phyloP scores from a whole-genome alignment of 2,797 vertebrate species.

The Intellagama lesueurii region DNA sequence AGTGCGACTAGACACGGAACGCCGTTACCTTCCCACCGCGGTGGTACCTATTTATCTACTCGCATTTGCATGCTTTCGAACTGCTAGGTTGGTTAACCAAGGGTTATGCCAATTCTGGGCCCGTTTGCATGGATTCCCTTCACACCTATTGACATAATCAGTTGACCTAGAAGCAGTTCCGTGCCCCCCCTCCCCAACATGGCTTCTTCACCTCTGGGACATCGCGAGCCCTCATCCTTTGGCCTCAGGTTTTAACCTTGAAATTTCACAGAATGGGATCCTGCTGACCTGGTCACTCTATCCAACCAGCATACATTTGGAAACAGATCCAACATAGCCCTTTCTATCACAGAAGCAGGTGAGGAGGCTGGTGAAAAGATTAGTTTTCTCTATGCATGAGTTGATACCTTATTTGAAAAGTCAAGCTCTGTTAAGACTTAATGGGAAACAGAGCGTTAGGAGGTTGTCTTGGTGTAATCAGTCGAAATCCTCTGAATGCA shows the following conservation, averaged over 20 bases:
- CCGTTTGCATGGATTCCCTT: too few relatives aligned
- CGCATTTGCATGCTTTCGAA: background rate
- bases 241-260: background rate
- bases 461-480: slow-evolving; percentile 32
- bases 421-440: background rate
- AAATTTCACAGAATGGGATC: background rate
- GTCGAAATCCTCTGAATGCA: background rate
- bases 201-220: too few relatives aligned
- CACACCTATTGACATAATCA: too few relatives aligned
- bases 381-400: background rate
- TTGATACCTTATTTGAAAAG: background rate
- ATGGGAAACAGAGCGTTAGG: background rate
- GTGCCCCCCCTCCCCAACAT: too few relatives aligned
- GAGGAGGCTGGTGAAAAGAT: background rate
- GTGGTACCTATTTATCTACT: too few relatives aligned
- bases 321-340: background rate
- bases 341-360: slow-evolving; percentile 9
- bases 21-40: too few relatives aligned
- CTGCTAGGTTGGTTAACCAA: background rate
- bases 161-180: too few relatives aligned
- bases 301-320: background rate
- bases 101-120: too few relatives aligned
- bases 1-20: too few relatives aligned
- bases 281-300: too few relatives aligned
- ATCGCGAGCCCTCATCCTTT: too few relatives aligned